Evolutionary conservation across 2,113 vertebrate genomes (phyloP), one percentile per base, ranked within the genome.

Genomic region (Procavia capensis): DNA sequence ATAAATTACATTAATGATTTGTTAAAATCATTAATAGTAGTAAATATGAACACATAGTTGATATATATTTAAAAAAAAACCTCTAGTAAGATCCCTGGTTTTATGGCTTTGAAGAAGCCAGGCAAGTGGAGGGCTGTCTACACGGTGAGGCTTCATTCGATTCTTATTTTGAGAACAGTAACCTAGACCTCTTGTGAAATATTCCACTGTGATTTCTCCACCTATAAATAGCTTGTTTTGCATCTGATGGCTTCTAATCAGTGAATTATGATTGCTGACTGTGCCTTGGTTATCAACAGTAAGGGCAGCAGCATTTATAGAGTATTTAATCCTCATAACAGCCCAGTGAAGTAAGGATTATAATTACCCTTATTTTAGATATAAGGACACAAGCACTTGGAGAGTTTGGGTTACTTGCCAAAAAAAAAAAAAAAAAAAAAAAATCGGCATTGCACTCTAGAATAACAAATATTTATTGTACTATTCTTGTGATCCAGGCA

Each of bases 211-310:
- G 96, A 93, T 95, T 98, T 97, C 95, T 97, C 83, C 59, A 85
- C 90, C 94, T 97, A 97, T 97, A 98, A 98, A 97, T 85, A 70
- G 93, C 82, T 95, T 91, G 95, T 98, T 97, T 97, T 96, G 90
- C 95, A 94, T 76, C 82, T 0, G 34, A 96, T 94, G 76, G 87
- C 76, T 95, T 97, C 94, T 97, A 97, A 97, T 97, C 96, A 97
- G 97, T 92, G 97, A 93, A 85, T 90, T 90, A 95, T 90, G 95
- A 95, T 93, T 95, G 88, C 78, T 78, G 82, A 87, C 92, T 78
- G 74, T 87, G 81, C 72, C 87, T 61, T 19, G 0, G 81, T 86
- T 97, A 97, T 92, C 96, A 96, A 61, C 87, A 76, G 85, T 39
- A 90, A 68, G 22, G 47, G 59, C 39, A 14, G 79, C 63, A 95